These are phyloP conservation scores for Plebejus melissa DNA, from an alignment of 2,888 invertebrate genomes.

Conservation along the genomic window DNA sequence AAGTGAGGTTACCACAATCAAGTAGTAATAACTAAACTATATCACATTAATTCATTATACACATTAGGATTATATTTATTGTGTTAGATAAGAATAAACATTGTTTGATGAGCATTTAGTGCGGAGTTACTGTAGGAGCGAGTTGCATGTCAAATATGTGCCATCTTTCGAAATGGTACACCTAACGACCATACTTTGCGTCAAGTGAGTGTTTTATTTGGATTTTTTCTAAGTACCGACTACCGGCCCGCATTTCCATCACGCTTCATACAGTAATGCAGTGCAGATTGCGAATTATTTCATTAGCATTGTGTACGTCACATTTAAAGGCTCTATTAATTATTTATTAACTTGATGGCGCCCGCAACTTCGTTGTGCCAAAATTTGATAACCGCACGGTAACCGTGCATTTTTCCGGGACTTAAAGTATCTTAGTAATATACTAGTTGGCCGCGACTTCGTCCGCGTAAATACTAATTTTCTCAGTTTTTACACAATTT, in stretches of 20 bases:
- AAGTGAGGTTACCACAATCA: neutral
- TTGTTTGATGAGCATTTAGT: neutral
- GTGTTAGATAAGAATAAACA: slow-evolving; percentile 10
- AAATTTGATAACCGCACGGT: no score
- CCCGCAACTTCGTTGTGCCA: no score
- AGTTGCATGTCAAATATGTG: neutral
- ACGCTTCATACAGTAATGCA: slow-evolving; percentile 7
- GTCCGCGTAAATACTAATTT: no score
- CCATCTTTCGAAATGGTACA: slow-evolving; percentile 46
- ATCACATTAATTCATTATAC: neutral
- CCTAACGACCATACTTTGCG: slow-evolving; percentile 46
- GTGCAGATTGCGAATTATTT: neutral
- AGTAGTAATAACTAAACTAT: neutral
- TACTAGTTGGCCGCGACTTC: no score
- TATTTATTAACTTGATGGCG: no score
- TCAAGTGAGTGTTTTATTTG: slow-evolving; percentile 44
- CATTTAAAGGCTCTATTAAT: neutral
- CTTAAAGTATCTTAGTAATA: no score
- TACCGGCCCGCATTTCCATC: neutral
- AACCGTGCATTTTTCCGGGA: no score
- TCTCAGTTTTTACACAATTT: no score
- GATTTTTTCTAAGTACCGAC: neutral
- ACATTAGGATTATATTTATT: slow-evolving; percentile 5
- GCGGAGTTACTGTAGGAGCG: neutral
- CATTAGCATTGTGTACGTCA: neutral